Percentiles rank a stretch among this genome's conserved stretches.
Conservation (phyloP, 2,888 invertebrate species). For the Salticus scenicus region DNA sequence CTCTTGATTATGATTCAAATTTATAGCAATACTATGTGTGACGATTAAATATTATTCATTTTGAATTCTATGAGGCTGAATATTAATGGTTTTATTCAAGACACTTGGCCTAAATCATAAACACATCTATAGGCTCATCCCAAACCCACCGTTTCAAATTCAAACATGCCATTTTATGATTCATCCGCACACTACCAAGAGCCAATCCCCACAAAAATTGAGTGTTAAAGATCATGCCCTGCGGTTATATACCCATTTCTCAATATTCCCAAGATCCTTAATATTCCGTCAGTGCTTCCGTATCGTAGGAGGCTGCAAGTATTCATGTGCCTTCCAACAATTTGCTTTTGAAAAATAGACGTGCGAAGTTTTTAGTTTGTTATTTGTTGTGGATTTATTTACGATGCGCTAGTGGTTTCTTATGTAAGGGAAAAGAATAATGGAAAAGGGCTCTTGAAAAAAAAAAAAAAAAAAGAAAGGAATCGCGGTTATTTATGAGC, state of each 20-base stretch:
- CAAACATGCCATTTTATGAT: conserved; percentile 39
- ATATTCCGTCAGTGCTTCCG: conserved; percentile 61
- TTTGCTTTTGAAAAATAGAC: conserved; percentile 19
- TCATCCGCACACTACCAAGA: conserved; percentile 29
- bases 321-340: neutral
- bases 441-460: conserved; percentile 1
- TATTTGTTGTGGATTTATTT: conserved; percentile 38
- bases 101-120: neutral
- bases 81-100: neutral
- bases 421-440: neutral
- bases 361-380: conserved; percentile 14
- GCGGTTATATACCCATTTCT: neutral
- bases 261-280: conserved; percentile 22
- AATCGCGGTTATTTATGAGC: conserved; percentile 40
- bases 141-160: neutral
- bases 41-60: neutral
- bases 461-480: conserved; percentile 7
- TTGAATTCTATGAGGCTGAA: neutral
- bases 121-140: neutral
- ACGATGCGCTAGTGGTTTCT: conserved; percentile 27
- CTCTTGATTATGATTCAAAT: too few relatives aligned
- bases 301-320: conserved; percentile 52
- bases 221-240: conserved; percentile 47
- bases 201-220: conserved; percentile 26
- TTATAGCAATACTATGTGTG: neutral